Percentiles rank a stretch among this genome's conserved stretches.
Conservation (phyloP, 2,797 vertebrate genomes). For the Australoheros facetus region DNA sequence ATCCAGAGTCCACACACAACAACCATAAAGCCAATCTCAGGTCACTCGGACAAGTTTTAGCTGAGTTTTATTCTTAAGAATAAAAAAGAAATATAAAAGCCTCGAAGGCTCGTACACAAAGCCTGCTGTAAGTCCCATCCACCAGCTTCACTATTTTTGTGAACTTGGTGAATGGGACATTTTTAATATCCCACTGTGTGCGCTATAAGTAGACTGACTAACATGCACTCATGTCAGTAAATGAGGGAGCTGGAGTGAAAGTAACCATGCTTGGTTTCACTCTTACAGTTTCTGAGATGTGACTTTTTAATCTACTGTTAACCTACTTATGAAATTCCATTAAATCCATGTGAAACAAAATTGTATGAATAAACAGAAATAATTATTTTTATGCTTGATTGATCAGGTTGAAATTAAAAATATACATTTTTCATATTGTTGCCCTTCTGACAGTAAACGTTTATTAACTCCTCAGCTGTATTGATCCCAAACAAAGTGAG, state of each 20-base stretch:
- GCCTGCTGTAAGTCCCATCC: too few relatives aligned
- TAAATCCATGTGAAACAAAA: background rate
- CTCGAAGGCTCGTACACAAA: background rate
- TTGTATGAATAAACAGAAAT: background rate
- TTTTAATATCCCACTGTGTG: background rate
- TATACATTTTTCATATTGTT: background rate
- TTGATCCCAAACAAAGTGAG: constrained; percentile 17
- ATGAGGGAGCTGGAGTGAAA: background rate
- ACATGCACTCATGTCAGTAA: too few relatives aligned
- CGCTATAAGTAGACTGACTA: too few relatives aligned
- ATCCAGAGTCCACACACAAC: background rate
- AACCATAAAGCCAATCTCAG: background rate
- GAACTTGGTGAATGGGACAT: background rate
- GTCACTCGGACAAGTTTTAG: background rate
- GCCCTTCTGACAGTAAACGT: background rate
- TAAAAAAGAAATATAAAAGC: background rate
- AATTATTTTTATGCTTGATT: background rate
- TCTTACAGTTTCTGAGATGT: background rate
- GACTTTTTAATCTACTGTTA: too few relatives aligned
- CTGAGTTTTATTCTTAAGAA: background rate
- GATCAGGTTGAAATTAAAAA: background rate
- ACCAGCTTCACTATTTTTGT: background rate
- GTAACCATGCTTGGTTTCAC: background rate
- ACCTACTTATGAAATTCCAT: too few relatives aligned
- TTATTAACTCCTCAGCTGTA: constrained; percentile 30